Conservation (phyloP, 2,113 vertebrate species). For the Gymnogyps californianus region DNA sequence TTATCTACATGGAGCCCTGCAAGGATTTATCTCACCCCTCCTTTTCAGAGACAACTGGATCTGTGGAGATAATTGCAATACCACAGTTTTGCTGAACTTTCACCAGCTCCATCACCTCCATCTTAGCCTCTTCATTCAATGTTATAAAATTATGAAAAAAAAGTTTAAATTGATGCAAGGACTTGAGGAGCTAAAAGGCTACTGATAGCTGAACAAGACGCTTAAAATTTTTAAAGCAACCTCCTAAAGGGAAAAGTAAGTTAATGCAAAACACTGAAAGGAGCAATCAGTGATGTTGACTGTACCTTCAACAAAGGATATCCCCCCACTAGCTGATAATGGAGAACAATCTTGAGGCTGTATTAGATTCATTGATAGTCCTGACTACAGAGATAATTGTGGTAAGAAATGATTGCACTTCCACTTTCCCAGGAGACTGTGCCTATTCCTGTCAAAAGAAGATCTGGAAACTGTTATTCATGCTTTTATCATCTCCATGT, state of each 20-base stretch:
- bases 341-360: constrained; percentile 7
- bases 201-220: not conserved
- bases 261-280: constrained; percentile 31
- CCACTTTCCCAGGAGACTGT: not conserved
- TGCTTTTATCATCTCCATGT: constrained; percentile 56
- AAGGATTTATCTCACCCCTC: not conserved
- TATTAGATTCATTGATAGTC: constrained; percentile 37
- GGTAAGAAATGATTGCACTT: constrained; percentile 39
- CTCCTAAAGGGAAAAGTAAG: not conserved
- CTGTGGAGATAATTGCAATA: not conserved
- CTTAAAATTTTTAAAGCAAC: not conserved
- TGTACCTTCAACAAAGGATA: not conserved
- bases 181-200: not conserved
- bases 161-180: not conserved
- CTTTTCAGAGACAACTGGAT: not conserved
- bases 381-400: constrained; percentile 40
- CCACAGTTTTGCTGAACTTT: not conserved
- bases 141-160: not conserved
- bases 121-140: not conserved
- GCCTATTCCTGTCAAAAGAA: constrained; percentile 33
- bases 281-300: not conserved
- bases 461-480: constrained; percentile 57
- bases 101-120: not conserved
- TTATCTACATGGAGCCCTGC: not conserved
- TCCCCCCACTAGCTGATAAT: not conserved